Evolutionary conservation across 2,888 invertebrate species (phyloP).

Genomic region (Zeuzera pyrina): DNA sequence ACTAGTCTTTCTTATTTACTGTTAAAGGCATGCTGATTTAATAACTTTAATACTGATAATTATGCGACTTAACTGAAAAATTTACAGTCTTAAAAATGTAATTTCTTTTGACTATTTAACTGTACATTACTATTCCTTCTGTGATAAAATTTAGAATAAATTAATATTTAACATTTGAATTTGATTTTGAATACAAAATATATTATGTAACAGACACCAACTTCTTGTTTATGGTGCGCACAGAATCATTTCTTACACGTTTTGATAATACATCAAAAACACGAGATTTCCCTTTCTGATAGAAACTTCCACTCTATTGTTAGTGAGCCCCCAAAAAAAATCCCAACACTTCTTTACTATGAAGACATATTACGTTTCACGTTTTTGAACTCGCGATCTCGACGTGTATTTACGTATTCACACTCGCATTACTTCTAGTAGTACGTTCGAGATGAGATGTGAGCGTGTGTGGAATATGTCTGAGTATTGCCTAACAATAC

Average conservation of each 20-base stretch:
- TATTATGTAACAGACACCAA: too few relatives aligned
- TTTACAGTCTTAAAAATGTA: too few relatives aligned
- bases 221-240: too few relatives aligned
- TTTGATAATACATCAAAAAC: constrained; percentile 41
- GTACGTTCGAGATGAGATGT: constrained; percentile 62
- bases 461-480: constrained; percentile 44
- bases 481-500: constrained; percentile 58
- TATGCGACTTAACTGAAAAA: too few relatives aligned
- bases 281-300: constrained; percentile 51
- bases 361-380: constrained; percentile 72
- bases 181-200: too few relatives aligned
- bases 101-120: too few relatives aligned
- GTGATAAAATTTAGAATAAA: too few relatives aligned
- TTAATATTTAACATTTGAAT: too few relatives aligned
- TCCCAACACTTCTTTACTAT: constrained; percentile 52
- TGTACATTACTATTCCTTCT: too few relatives aligned
- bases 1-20: too few relatives aligned
- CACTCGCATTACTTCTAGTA: constrained; percentile 67
- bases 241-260: constrained; percentile 27
- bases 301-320: constrained; percentile 51
- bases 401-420: constrained; percentile 70
- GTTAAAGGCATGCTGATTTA: too few relatives aligned
- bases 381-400: constrained; percentile 71
- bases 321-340: constrained; percentile 52
- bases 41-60: too few relatives aligned